Base-by-base conservation (phyloP, 1,140 invertebrate species). In the Drosophila nigromelanica region DNA sequence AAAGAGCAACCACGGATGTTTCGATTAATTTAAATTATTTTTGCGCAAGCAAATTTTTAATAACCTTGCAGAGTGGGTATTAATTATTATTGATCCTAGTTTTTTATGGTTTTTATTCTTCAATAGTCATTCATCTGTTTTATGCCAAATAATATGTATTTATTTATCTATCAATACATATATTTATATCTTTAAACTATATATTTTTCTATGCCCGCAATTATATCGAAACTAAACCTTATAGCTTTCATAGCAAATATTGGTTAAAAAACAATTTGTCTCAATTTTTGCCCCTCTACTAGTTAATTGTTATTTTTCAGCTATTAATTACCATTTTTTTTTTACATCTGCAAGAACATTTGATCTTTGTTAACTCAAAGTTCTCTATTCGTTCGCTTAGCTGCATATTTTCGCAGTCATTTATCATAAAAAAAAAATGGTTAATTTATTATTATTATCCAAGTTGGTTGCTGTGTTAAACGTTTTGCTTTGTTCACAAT, bases 1-100 rank as follows among this genome's bases (percentile, higher is more conserved):
- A 24, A 24, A 24, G 7, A 18, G 18, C 6, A 33, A 33, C 30
- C 8, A 10, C 7, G 33, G 8, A 10, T 35, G 7, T 7, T 7
- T 71, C 47, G 56, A 83, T 76, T 72, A 83, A 82, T 78, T 75
- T 43, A 70, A 70, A 68, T 78, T 69, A 43, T 43, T 68, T 51
- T 62, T 33, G 50, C 56, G 40, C 14, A 50, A 43, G 33, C 56
- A 58, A 18, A 50, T 40, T 59, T 63, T 30, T 4, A 18, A 21
- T 33, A 18, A 4, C 14, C 14, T 11, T 11, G 5, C 27, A 27
- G 5, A 27, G 5, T 5, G 27, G 4, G 2, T 27, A 27, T 27
- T 27, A 27, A 27, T 27, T 6, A 27, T 27, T 27, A 6, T 27
- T 27, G 1, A 27, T 0, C 27, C 27, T 5, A 6, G 5, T 5